Conservation (phyloP, 2,888 invertebrate species). For the Fragum fragum region DNA sequence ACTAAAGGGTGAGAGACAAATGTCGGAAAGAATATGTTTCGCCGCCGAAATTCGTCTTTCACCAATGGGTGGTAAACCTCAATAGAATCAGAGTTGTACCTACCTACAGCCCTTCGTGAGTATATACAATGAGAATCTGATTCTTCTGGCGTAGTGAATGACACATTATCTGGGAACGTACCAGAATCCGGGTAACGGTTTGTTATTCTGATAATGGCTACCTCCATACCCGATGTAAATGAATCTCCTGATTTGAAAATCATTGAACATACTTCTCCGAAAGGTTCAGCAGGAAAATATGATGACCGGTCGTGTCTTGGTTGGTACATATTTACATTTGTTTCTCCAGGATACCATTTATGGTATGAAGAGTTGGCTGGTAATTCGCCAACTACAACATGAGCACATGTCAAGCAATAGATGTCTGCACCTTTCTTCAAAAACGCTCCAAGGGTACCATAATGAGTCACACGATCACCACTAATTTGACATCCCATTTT, state of each 20-base stretch:
- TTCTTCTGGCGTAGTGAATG: too few relatives aligned
- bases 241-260: not conserved
- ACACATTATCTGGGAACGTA: not conserved
- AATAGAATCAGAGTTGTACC: too few relatives aligned
- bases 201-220: not conserved
- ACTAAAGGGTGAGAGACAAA: too few relatives aligned
- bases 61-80: too few relatives aligned
- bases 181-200: not conserved
- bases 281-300: not conserved
- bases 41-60: too few relatives aligned
- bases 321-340: not conserved
- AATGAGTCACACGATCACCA: not conserved
- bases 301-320: not conserved
- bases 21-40: too few relatives aligned
- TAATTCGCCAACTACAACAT: not conserved
- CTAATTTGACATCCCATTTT: constrained; percentile 22
- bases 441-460: constrained; percentile 15
- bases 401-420: constrained; percentile 20
- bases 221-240: not conserved
- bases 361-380: not conserved
- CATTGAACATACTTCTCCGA: not conserved
- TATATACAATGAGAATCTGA: too few relatives aligned
- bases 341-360: not conserved
- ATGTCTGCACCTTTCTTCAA: not conserved
- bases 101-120: too few relatives aligned